These are phyloP conservation scores for Poeciliopsis infans DNA, from an alignment of 2,797 vertebrate species.

Conservation along the genomic window DNA sequence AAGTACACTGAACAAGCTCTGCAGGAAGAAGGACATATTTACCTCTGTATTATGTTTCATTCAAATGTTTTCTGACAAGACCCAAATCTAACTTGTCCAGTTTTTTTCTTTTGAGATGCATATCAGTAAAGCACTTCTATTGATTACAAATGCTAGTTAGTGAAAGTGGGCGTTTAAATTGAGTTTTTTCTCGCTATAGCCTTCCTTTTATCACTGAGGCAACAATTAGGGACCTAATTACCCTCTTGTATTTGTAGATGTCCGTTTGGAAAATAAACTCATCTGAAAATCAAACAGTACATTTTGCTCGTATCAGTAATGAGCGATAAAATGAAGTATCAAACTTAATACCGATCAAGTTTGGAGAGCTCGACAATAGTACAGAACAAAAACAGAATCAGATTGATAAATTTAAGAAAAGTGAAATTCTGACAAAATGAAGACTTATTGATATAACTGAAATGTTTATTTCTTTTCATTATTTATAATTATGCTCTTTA, in stretches of 20 bases:
- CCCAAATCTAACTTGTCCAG: background rate
- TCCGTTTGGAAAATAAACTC: background rate
- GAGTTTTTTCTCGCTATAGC: background rate
- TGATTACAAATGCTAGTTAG: background rate
- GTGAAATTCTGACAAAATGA: background rate
- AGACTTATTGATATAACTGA: background rate
- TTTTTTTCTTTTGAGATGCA: background rate
- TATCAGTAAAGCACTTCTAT: background rate
- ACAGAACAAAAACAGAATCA: background rate
- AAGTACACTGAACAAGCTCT: background rate
- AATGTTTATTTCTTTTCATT: background rate
- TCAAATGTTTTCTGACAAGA: background rate
- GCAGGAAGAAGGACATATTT: background rate
- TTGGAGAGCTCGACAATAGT: background rate
- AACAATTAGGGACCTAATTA: background rate
- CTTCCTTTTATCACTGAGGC: background rate
- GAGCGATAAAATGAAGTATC: background rate
- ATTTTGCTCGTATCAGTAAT: background rate
- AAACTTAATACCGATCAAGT: background rate
- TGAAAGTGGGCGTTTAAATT: background rate
- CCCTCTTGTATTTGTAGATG: background rate
- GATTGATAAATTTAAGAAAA: background rate
- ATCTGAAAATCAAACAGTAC: background rate
- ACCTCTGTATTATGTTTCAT: background rate
- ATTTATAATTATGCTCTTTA: background rate